A percentile compares a stretch with the other conserved stretches of the same genome.
phyloP scores from a whole-genome alignment of 2,797 vertebrate genomes.

The Astyanax mexicanus region DNA sequence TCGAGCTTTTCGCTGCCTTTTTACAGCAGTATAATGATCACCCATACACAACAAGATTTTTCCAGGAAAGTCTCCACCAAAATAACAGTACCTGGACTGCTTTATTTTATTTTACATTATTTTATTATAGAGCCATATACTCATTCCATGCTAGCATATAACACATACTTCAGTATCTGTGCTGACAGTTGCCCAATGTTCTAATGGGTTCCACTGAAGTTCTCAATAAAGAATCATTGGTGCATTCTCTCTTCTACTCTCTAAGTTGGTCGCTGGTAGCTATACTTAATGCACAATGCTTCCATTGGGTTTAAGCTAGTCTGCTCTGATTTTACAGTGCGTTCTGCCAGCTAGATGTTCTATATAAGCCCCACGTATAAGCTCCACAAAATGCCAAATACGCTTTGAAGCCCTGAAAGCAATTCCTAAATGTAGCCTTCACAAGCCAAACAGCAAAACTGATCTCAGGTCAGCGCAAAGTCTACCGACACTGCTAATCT shows the following conservation, averaged over 20 bases:
- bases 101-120: no score
- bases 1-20: no score
- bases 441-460: conserved; percentile 25
- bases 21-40: no score
- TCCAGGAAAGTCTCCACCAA: no score
- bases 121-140: no score
- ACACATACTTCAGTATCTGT: neutral
- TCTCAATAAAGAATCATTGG: no score
- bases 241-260: no score
- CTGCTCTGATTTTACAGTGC: neutral
- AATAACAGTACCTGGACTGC: no score
- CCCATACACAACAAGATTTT: no score
- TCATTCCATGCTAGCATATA: no score
- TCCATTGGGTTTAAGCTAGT: neutral
- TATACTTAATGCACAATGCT: no score
- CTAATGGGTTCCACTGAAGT: neutral
- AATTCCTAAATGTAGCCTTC: conserved; percentile 16
- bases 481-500: conserved; percentile 65
- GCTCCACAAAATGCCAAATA: conserved; percentile 11
- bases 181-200: neutral
- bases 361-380: conserved; percentile 17
- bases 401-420: conserved; percentile 14
- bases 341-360: neutral
- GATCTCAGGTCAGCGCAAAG: conserved; percentile 19
- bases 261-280: no score